Conservation (phyloP, 37 sponge, comb jelly and placozoan species). For the Haliclona indistincta region DNA sequence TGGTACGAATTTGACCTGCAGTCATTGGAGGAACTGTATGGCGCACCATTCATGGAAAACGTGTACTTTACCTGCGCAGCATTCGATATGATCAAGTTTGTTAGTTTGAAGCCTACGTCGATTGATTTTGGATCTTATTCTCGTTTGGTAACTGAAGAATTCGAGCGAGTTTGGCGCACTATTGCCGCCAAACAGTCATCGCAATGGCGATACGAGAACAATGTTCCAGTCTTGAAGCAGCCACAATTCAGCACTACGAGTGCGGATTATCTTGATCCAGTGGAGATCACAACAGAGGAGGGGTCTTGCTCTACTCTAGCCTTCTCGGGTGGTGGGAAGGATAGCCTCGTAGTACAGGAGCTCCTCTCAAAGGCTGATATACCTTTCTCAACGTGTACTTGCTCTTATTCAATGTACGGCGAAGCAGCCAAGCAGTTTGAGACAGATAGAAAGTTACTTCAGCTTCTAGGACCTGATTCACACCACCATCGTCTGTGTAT, state of each 20-base stretch:
- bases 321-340: conserved; percentile 20
- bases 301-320: too few species aligned
- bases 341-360: not conserved
- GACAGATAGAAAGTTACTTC: not conserved
- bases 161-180: conserved; percentile 12
- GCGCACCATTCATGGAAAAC: conserved; percentile 16
- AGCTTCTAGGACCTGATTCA: not conserved
- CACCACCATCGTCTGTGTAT: conserved; percentile 10
- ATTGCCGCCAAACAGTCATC: not conserved
- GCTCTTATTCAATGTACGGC: conserved; percentile 4
- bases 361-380: not conserved
- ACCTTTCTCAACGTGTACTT: conserved; percentile 11
- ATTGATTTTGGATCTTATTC: conserved; percentile 10
- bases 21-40: conserved; percentile 1
- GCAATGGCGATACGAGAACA: conserved; percentile 36
- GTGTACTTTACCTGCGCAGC: conserved; percentile 11
- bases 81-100: not conserved
- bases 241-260: not conserved
- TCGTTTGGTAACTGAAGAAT: conserved; percentile 13
- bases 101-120: not conserved
- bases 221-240: not conserved
- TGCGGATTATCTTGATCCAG: not conserved
- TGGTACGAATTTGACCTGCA: conserved; percentile 31
- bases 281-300: not conserved
- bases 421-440: not conserved